phyloP scores from a whole-genome alignment of 2,888 invertebrate genomes.

The Strigamia maritima region DNA sequence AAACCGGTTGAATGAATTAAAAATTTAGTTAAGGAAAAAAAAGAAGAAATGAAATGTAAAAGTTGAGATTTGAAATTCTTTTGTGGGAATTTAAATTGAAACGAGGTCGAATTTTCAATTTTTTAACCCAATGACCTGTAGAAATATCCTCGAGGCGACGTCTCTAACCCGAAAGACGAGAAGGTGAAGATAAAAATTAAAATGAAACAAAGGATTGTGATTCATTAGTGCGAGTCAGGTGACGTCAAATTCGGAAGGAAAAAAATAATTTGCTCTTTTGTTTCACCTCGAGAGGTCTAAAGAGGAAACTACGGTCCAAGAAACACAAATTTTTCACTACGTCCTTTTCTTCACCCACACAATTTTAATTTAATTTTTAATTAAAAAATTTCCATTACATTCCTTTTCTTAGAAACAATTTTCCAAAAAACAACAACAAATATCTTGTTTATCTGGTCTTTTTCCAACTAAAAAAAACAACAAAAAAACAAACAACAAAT shows the following conservation, averaged over 20 bases:
- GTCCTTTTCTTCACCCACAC: not conserved
- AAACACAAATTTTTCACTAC: not conserved
- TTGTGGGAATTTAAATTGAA: not conserved
- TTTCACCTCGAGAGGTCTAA: not conserved
- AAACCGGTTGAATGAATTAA: not conserved
- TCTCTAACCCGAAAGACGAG: not conserved
- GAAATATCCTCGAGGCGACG: not conserved
- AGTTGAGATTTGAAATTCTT: not conserved
- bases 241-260: not conserved
- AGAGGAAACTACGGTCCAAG: constrained; percentile 15
- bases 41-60: not conserved
- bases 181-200: not conserved
- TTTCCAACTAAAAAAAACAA: not conserved
- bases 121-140: constrained; percentile 14
- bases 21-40: not conserved
- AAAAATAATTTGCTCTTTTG: not conserved
- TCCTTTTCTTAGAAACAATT: not conserved
- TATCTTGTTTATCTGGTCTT: not conserved
- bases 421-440: not conserved
- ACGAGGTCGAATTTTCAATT: not conserved
- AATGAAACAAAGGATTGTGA: not conserved
- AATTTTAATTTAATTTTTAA: not conserved
- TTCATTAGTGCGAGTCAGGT: not conserved
- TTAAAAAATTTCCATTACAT: not conserved
- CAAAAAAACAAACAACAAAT: too few relatives aligned